Evolutionary conservation across 2,113 vertebrate genomes (phyloP).

Genomic region (Microtus oregoni): DNA sequence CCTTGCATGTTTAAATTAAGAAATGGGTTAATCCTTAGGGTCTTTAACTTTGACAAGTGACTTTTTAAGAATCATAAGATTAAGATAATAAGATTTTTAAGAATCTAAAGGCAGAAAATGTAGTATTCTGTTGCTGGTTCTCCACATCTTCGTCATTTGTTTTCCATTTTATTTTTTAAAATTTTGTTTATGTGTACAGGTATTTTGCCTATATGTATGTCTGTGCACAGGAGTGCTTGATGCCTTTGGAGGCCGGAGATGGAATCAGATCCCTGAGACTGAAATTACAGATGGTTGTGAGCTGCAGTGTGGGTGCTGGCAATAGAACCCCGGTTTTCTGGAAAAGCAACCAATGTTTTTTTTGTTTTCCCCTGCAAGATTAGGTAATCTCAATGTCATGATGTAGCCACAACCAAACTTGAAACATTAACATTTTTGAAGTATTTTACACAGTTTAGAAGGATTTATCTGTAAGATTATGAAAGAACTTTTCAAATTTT

Average conservation of each 20-base stretch:
- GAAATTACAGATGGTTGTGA: neutral
- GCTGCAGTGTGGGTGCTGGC: neutral
- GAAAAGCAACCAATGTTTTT: neutral
- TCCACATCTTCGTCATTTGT: neutral
- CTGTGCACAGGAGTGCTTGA: neutral
- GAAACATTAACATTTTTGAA: neutral
- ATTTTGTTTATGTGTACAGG: neutral
- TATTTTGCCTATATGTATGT: neutral
- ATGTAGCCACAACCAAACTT: neutral
- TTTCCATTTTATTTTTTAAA: neutral
- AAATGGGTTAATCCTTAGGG: neutral
- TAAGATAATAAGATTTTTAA: neutral
- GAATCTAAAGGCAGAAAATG: neutral
- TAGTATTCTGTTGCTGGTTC: neutral
- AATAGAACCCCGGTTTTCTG: neutral
- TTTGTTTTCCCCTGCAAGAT: neutral
- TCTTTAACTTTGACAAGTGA: neutral
- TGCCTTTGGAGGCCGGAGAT: neutral
- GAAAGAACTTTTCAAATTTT: neutral
- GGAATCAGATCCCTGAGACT: neutral
- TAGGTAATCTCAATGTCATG: neutral
- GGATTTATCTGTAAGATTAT: neutral
- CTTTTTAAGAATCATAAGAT: neutral
- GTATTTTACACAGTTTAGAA: neutral
- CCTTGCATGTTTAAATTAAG: constrained; percentile 34